Percentiles rank a stretch among this genome's conserved stretches.
Conservation (phyloP, 2,113 vertebrate species). For the Lepisosteus oculatus region DNA sequence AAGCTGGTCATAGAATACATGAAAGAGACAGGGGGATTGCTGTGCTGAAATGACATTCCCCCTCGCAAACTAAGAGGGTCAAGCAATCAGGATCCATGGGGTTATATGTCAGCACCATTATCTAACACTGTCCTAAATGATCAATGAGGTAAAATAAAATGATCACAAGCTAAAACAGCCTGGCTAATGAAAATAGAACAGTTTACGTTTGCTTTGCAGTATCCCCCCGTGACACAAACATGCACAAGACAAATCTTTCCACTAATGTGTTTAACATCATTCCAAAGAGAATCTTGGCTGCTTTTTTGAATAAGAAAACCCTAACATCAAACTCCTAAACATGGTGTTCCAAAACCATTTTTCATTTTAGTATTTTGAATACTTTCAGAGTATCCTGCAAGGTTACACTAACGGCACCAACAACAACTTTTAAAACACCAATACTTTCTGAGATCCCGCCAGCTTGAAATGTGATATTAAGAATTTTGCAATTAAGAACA, state of each 20-base stretch:
- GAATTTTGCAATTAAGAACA: too few species aligned
- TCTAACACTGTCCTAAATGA: slow-evolving; percentile 82
- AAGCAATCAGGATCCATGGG: slow-evolving; percentile 81
- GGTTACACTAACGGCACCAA: too few species aligned
- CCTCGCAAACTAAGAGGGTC: slow-evolving; percentile 85
- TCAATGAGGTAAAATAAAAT: slow-evolving; percentile 84
- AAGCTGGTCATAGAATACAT: slow-evolving; percentile 70
- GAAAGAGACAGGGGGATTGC: slow-evolving; percentile 65
- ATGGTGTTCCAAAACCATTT: too few species aligned
- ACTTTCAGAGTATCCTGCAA: too few species aligned
- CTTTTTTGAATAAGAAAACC: too few species aligned
- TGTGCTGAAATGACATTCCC: slow-evolving; percentile 62
- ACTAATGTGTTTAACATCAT: slow-evolving; percentile 34
- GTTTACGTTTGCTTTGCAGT: slow-evolving; percentile 64
- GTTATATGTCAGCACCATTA: slow-evolving; percentile 76
- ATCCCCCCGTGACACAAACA: slow-evolving; percentile 54
- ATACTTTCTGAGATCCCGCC: too few species aligned
- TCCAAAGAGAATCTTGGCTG: too few species aligned
- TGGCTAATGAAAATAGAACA: slow-evolving; percentile 85
- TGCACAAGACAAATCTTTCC: slow-evolving; percentile 66
- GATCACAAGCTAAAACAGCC: slow-evolving; percentile 88
- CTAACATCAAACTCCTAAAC: too few species aligned
- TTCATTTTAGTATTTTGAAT: too few species aligned
- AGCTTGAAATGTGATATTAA: too few species aligned
- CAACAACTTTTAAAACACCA: too few species aligned